A percentile compares a stretch with the other conserved stretches of the same genome.
Conservation (phyloP, 2,113 vertebrate genomes). For the Rhinichthys klamathensis region DNA sequence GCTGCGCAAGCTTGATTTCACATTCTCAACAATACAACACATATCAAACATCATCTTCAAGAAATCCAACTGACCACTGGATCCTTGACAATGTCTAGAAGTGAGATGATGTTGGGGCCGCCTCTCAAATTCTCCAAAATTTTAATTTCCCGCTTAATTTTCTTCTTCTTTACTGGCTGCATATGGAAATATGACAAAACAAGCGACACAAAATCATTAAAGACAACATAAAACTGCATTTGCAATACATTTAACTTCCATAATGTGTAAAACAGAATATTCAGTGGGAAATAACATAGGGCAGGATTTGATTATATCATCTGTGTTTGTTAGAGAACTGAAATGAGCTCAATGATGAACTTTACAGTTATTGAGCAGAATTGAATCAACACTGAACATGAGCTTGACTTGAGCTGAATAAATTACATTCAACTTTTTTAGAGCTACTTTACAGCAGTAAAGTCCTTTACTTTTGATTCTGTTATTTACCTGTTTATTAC, state of each 20-base stretch:
- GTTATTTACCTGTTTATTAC: too few relatives aligned
- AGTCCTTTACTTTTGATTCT: too few relatives aligned
- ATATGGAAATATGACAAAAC: neutral
- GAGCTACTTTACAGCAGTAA: too few relatives aligned
- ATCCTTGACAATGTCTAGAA: constrained; percentile 76
- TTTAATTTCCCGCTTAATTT: constrained; percentile 77
- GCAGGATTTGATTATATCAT: too few relatives aligned
- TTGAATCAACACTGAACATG: too few relatives aligned
- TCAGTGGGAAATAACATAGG: too few relatives aligned
- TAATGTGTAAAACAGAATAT: neutral
- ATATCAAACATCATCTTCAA: neutral
- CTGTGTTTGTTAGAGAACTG: too few relatives aligned
- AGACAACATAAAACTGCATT: constrained; percentile 20
- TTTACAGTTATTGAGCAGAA: too few relatives aligned
- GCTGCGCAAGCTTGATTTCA: too few relatives aligned
- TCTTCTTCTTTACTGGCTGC: constrained; percentile 78
- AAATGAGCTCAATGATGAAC: too few relatives aligned
- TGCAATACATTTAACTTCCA: neutral
- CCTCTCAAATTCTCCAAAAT: constrained; percentile 76
- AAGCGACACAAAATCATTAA: neutral
- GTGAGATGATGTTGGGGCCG: constrained; percentile 75
- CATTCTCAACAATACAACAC: neutral
- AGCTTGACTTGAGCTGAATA: too few relatives aligned
- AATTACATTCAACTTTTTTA: too few relatives aligned
- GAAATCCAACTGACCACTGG: constrained; percentile 68